Conservation (phyloP, 1,140 invertebrate genomes). For the Heliothis subflexa region DNA sequence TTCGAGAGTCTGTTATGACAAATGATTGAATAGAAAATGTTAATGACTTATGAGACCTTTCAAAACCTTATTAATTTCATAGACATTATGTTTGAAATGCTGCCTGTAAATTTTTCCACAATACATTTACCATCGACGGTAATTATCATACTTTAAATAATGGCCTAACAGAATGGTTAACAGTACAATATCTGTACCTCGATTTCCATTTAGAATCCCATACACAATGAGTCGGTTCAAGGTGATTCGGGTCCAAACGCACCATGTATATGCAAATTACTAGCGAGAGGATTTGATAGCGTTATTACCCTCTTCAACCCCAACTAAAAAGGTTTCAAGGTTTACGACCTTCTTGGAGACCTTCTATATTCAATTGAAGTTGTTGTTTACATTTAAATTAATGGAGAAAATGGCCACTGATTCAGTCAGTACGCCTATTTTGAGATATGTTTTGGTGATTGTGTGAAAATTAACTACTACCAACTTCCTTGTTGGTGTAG, state of each 20-base stretch:
- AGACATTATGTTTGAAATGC: no score
- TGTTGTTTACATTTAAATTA: conserved; percentile 7
- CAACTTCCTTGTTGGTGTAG: no score
- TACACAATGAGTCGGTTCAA: conserved; percentile 4
- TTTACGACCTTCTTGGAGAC: conserved; percentile 16
- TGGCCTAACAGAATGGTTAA: no score
- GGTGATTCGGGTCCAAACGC: conserved; percentile 12
- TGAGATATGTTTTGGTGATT: no score
- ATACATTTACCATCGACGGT: no score
- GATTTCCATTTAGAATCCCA: neutral
- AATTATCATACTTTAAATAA: no score
- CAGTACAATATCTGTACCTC: neutral
- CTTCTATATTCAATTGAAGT: conserved; percentile 16
- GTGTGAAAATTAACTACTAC: no score
- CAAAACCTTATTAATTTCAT: no score
- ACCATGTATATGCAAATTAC: conserved; percentile 31
- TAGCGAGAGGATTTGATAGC: conserved; percentile 27
- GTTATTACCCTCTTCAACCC: conserved; percentile 35
- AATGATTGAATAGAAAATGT: no score
- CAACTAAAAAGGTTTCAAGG: conserved; percentile 42
- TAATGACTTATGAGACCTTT: no score
- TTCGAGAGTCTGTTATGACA: no score
- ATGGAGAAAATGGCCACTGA: neutral
- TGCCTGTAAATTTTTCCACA: no score
- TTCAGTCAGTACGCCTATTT: neutral